Evolutionary conservation across 23 tunicate genomes (phyloP), one percentile per base, ranked within the genome.

Genomic region (Trididemnum nubilum): DNA sequence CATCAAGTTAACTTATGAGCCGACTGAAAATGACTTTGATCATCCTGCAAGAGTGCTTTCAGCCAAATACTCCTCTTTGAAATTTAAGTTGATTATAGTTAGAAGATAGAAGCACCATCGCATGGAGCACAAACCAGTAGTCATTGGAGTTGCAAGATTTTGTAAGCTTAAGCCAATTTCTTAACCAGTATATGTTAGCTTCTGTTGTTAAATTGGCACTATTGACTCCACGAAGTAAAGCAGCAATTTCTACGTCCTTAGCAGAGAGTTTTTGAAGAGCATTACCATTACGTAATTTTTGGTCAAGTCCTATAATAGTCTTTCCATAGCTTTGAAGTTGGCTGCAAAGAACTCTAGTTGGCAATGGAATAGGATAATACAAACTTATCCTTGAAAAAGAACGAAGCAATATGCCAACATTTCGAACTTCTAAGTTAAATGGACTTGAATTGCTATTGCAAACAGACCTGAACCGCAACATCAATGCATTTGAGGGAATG

Each of bases 141-240:
- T 90, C 96, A 3, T 54, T 81, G 21, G 79, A 67, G 57, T 80
- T 64, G 75, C 89, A 90, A 26, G n/a, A 21, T 29, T 35, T 64
- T 19, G 86, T 90, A 33, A 90, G 51, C 7, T 65, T 24, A 50
- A 92, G 34, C 97, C 97, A 92, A 57, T 92, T 92, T 60, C 59
- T 71, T 70, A 92, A 31, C 97, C 97, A 92, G 49, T 92, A 92
- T 33, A 81, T 5, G 40, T 86, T 82, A 26, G 97, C 97, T 77
- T 86, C 92, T 28, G 25, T 72, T 25, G 88, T 70, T 2, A 92
- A 71, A 0, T 73, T 32, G 7, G 87, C 85, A 71, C 91, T 27
- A 70, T 92, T 65, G 27, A 92, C 36, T 21, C 97, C 97, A 4
- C 97, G 83, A 63, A 92, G 65, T 34, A 86, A 81, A 70, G 85